Conservation (phyloP, 2,113 vertebrate genomes). For the Apteryx mantelli region DNA sequence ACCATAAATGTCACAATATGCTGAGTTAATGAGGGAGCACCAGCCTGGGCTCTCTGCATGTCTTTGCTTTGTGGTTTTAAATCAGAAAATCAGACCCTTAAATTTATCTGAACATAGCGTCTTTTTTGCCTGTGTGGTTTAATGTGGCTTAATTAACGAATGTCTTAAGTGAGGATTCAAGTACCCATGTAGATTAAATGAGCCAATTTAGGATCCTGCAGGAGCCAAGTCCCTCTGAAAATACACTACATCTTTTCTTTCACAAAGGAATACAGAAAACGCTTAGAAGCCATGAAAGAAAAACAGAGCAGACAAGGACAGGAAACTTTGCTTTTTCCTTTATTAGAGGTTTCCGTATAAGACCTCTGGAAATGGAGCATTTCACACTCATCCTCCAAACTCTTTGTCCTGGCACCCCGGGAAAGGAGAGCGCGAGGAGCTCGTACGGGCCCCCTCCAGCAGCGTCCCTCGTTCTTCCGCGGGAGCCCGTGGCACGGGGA, state of each 20-base stretch:
- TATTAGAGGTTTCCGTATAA: not conserved
- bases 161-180: slow-evolving; percentile 77
- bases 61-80: slow-evolving; percentile 65
- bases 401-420: not conserved
- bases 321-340: not conserved
- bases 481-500: too few relatives aligned
- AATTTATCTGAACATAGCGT: slow-evolving; percentile 74
- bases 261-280: slow-evolving; percentile 43
- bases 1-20: slow-evolving; percentile 41
- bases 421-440: not conserved
- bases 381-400: not conserved
- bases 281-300: not conserved
- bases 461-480: not conserved
- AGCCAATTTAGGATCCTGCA: slow-evolving; percentile 75
- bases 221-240: slow-evolving; percentile 67
- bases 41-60: slow-evolving; percentile 41
- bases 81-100: slow-evolving; percentile 75
- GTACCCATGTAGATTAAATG: slow-evolving; percentile 77
- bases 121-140: slow-evolving; percentile 68
- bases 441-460: accelerated
- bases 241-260: not conserved
- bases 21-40: slow-evolving; percentile 48
- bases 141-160: slow-evolving; percentile 82
- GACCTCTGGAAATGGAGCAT: not conserved
- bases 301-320: not conserved